A percentile compares a stretch with the other conserved stretches of the same genome.
phyloP scores from a whole-genome alignment of 2,888 invertebrate species.

The Coleophora deauratella region DNA sequence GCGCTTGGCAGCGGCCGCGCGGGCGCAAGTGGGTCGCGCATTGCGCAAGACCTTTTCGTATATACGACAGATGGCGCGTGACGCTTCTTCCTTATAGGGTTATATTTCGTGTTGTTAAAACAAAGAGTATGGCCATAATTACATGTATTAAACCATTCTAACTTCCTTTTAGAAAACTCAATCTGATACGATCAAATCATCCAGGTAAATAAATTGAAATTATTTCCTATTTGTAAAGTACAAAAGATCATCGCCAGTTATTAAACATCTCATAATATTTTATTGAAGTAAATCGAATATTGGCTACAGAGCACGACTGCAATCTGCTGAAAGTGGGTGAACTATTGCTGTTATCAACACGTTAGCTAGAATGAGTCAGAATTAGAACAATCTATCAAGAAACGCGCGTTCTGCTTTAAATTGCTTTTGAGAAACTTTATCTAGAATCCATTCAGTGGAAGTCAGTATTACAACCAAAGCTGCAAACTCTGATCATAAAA shows the following conservation, averaged over 20 bases:
- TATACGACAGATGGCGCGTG: constrained; percentile 61
- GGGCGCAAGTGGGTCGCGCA: constrained; percentile 61
- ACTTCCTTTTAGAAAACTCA: no score
- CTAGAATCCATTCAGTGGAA: no score
- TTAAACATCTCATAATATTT: no score
- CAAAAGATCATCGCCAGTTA: no score
- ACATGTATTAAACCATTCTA: no score
- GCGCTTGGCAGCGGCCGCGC: constrained; percentile 67
- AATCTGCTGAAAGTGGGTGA: constrained; percentile 15
- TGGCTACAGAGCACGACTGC: constrained; percentile 4
- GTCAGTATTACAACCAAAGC: no score
- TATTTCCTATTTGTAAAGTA: no score
- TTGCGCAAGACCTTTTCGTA: constrained; percentile 57
- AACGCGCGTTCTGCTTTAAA: neutral
- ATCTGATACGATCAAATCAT: no score
- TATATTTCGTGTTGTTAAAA: constrained; percentile 4
- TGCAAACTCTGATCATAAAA: no score
- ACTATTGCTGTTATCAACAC: constrained; percentile 15
- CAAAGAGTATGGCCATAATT: neutral
- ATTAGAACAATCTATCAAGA: constrained; percentile 10
- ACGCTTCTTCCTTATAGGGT: constrained; percentile 60
- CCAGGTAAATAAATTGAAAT: no score
- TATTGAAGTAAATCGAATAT: no score
- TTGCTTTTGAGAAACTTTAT: no score
- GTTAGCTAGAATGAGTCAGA: constrained; percentile 14